Evolutionary conservation across 53 echinoderm and acorn worm species (phyloP).

Genomic region (Henricia sp.): DNA sequence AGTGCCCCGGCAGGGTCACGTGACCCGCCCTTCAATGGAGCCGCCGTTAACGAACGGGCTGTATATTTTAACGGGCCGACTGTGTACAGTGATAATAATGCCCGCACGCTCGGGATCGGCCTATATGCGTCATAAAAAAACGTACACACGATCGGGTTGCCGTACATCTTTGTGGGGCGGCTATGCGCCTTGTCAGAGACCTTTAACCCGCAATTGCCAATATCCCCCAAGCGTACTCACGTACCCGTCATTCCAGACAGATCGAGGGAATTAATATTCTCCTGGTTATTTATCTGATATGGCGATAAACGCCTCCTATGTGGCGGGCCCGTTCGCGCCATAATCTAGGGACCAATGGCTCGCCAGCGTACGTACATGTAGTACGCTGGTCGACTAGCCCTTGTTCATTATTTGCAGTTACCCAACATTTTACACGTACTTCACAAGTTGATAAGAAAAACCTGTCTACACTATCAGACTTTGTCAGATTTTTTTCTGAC

Average conservation of each 20-base stretch:
- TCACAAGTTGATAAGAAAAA: too few species aligned
- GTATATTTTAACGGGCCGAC: constrained; percentile 29
- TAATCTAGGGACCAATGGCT: constrained; percentile 26
- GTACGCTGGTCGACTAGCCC: too few species aligned
- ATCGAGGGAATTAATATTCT: constrained; percentile 7
- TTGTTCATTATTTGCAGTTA: too few species aligned
- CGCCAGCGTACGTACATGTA: too few species aligned
- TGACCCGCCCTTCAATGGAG: constrained; percentile 37
- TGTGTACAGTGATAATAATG: constrained; percentile 30
- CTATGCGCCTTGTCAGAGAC: background rate
- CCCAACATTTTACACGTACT: too few species aligned
- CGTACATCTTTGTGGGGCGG: background rate
- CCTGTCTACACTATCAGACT: too few species aligned
- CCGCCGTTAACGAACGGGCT: background rate
- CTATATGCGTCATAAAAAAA: constrained; percentile 22
- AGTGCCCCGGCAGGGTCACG: constrained; percentile 43
- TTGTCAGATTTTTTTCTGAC: too few species aligned
- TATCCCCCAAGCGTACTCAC: background rate
- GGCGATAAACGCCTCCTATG: constrained; percentile 41
- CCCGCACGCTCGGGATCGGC: background rate
- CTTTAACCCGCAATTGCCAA: background rate
- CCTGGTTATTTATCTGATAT: constrained; percentile 48
- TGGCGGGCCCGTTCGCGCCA: background rate
- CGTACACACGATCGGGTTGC: background rate
- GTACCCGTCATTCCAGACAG: background rate